Evolutionary conservation across 2,888 invertebrate genomes (phyloP).

Genomic region (Malthinus flaveolus): DNA sequence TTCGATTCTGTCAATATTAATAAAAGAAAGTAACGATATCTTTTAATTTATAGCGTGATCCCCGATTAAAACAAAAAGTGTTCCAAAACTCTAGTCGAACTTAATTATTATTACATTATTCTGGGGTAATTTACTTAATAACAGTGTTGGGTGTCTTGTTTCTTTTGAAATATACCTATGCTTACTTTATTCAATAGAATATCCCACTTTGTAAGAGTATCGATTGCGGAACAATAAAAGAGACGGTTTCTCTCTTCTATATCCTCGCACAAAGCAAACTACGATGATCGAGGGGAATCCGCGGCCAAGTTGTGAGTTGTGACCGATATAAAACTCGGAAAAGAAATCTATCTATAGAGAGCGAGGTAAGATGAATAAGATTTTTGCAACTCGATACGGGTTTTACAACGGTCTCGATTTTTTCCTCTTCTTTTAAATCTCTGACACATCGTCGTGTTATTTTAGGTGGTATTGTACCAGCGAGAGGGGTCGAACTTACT

Average conservation of each 20-base stretch:
- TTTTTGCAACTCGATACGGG: conserved; percentile 21
- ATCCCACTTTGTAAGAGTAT: conserved; percentile 27
- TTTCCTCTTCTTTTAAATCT: background rate
- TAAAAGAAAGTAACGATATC: too few relatives aligned
- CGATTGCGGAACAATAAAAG: conserved; percentile 24
- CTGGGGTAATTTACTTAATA: background rate
- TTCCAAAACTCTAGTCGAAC: too few relatives aligned
- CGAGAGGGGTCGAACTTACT: background rate
- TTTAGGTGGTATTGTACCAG: conserved; percentile 13
- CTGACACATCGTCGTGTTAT: conserved; percentile 25
- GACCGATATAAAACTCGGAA: conserved; percentile 22
- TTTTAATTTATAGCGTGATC: too few relatives aligned
- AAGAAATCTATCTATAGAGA: background rate
- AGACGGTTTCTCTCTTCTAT: conserved; percentile 21
- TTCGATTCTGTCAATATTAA: too few relatives aligned
- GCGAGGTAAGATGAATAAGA: conserved; percentile 19
- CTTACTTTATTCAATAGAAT: conserved; percentile 5
- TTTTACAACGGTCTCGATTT: conserved; percentile 18
- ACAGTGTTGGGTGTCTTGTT: background rate
- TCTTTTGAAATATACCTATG: background rate
- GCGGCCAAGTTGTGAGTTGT: conserved; percentile 27
- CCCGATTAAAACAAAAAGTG: too few relatives aligned
- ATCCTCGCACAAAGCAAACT: conserved; percentile 24
- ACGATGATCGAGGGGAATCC: conserved; percentile 22
- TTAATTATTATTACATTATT: too few relatives aligned